Evolutionary conservation across 2,113 vertebrate genomes (phyloP).

Genomic region (Hiodon alosoides): DNA sequence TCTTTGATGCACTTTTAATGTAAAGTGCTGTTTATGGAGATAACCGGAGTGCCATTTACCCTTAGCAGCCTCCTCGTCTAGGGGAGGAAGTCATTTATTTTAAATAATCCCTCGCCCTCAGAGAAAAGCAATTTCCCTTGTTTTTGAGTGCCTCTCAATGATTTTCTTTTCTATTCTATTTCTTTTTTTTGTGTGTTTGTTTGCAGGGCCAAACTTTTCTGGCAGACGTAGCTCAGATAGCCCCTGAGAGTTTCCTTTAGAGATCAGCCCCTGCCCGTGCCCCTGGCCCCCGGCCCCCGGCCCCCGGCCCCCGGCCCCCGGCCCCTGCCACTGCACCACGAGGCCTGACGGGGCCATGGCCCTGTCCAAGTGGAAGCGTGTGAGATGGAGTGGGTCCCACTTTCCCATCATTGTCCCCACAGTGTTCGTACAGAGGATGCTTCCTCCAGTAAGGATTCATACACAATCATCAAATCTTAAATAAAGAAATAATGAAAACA

Average conservation of each 20-base stretch:
- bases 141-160: background rate
- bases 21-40: constrained; percentile 27
- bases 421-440: background rate
- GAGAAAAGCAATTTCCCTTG: background rate
- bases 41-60: constrained; percentile 21
- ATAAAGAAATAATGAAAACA: background rate
- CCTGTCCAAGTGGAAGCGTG: background rate
- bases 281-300: too few relatives aligned
- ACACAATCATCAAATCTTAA: background rate
- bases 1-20: constrained; percentile 48
- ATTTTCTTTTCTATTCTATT: background rate
- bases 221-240: background rate
- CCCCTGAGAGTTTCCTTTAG: background rate
- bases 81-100: constrained; percentile 18
- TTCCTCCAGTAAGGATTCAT: background rate
- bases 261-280: background rate
- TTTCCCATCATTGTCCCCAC: constrained; percentile 9
- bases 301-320: too few relatives aligned
- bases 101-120: constrained; percentile 8
- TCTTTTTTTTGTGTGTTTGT: too few relatives aligned
- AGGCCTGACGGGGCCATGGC: background rate
- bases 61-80: background rate
- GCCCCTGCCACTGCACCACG: background rate
- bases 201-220: background rate
- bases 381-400: background rate